Base-by-base conservation (phyloP, 2,113 vertebrate genomes). In the Chaetodon trifascialis region DNA sequence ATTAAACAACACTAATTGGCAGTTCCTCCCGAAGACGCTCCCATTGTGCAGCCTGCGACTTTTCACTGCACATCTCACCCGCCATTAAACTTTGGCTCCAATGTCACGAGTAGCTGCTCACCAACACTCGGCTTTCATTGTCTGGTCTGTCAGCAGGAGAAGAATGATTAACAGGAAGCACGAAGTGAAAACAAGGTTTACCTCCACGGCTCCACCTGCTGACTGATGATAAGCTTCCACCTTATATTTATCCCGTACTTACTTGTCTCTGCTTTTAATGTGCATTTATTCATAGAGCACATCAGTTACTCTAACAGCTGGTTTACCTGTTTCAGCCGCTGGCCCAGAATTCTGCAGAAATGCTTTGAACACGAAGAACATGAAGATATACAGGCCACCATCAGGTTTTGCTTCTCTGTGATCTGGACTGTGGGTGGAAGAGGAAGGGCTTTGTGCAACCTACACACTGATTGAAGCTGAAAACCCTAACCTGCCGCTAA, bases 1-100 rank as follows among this genome's bases (percentile, higher is more conserved):
- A 76, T 90, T 88, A 84, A 81, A n/a, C 63, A 66, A 65, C 47
- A 46, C 47, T 79, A 79, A 83, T 59, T 59, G 36, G 51, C 69
- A 75, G 47, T 86, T 40, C 47, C 67, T 82, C 60, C 42, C 47
- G 59, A 82, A 79, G 58, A 76, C 47, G 19, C 4, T 12, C 23
- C 64, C 54, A 5, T 3, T 59, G 59, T 36, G n/a, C 25, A 63
- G 54, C 5, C 51, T 56, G 80, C 10, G 4, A 34, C 55, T 36
- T 25, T 70, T 79, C 11, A 30, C 47, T 40, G 15, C 59, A 38
- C 3, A 1, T 42, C 10, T 72, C 51, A 12, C 19, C 71, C 59
- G 73, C 44, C 54, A 23, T 23, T 71, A 11, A 38, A 80, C 46
- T 55, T 55, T 54, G 51, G 34, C 76, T 80, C 49, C 49, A 40